phyloP scores from a whole-genome alignment of 2,797 vertebrate species.

The Botia kubotai region DNA sequence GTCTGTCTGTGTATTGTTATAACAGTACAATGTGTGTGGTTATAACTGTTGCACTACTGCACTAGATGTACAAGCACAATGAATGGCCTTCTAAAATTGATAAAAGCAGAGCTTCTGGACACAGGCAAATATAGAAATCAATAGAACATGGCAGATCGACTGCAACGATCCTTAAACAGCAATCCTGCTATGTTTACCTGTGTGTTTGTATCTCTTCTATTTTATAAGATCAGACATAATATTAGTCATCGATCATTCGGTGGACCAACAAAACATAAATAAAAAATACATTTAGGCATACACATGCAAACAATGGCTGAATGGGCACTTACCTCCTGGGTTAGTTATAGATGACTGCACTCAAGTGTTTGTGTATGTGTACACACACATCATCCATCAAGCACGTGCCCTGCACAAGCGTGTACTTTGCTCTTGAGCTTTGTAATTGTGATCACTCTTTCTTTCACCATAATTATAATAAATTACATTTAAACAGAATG shows the following conservation, averaged over 20 bases:
- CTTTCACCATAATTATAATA: conserved; percentile 28
- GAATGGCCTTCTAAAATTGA: not conserved
- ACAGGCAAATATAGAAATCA: not conserved
- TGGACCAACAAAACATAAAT: conserved; percentile 4
- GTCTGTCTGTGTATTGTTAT: not conserved
- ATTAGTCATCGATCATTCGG: not conserved
- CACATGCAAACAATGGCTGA: not conserved
- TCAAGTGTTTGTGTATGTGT: not conserved
- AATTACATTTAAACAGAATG: conserved; percentile 28
- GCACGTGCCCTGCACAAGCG: not conserved
- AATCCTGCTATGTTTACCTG: not conserved
- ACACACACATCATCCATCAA: conserved; percentile 37
- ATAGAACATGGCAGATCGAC: not conserved
- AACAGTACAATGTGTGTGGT: not conserved
- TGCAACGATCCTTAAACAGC: not conserved
- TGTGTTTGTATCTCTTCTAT: not conserved
- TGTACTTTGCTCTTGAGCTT: conserved; percentile 12
- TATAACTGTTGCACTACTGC: not conserved
- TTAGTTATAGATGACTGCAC: conserved; percentile 13
- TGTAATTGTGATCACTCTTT: conserved; percentile 19
- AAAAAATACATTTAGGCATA: conserved; percentile 7
- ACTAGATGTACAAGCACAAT: not conserved
- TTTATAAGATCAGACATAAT: not conserved
- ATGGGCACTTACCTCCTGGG: not conserved
- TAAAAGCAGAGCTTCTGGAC: not conserved